Percentiles rank a stretch among this genome's conserved stretches.
These are phyloP conservation scores for Luperina testacea DNA, from an alignment of 2,888 invertebrate species.

Conservation along the genomic window DNA sequence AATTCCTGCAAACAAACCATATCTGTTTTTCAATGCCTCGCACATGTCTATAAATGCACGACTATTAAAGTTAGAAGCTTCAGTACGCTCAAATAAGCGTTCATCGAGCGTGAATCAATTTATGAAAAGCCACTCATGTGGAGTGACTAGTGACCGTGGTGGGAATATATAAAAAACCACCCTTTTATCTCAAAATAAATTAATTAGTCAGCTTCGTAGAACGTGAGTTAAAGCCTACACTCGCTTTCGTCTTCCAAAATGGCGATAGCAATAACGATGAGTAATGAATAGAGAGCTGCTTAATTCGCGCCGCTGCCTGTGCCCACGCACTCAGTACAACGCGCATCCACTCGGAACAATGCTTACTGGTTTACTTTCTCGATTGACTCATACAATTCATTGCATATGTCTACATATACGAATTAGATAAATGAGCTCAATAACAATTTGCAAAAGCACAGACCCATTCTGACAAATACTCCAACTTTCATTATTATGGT, in stretches of 20 bases:
- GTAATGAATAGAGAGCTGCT: conserved; percentile 90
- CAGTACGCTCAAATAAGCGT: conserved; percentile 80
- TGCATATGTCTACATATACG: conserved; percentile 84
- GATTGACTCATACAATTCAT: conserved; percentile 89
- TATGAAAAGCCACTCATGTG: conserved; percentile 80
- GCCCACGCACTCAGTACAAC: conserved; percentile 85
- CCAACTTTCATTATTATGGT: conserved; percentile 74
- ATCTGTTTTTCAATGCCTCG: conserved; percentile 17
- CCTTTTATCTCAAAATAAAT: conserved; percentile 76
- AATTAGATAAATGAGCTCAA: conserved; percentile 86
- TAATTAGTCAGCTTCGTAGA: conserved; percentile 73
- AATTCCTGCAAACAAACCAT: conserved; percentile 11
- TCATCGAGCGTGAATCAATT: conserved; percentile 80
- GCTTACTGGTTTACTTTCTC: conserved; percentile 90
- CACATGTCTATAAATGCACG: conserved; percentile 64
- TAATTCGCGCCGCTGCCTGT: conserved; percentile 87
- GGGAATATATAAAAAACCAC: conserved; percentile 76
- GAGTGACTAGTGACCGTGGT: conserved; percentile 72
- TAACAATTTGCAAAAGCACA: conserved; percentile 77
- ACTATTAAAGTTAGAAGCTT: conserved; percentile 69
- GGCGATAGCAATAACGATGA: conserved; percentile 89
- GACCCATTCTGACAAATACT: conserved; percentile 75
- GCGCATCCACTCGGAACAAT: conserved; percentile 90
- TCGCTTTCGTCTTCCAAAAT: conserved; percentile 88
- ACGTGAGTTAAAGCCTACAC: conserved; percentile 81